Conservation (phyloP, 2,888 invertebrate genomes). For the Eilema depressum region DNA sequence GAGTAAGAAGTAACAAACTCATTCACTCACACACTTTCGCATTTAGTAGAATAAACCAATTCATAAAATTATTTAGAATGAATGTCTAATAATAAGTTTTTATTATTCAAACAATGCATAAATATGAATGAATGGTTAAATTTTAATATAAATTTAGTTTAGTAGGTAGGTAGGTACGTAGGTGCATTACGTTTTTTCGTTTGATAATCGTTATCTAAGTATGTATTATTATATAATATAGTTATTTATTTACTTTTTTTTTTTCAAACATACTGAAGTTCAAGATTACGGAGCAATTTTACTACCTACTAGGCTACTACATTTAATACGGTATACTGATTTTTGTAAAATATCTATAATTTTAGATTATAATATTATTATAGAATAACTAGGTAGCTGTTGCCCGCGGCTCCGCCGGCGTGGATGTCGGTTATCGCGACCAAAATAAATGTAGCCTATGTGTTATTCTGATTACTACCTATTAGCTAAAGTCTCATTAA, state of each 20-base stretch:
- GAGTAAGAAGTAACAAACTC: neutral
- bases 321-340: too few relatives aligned
- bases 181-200: neutral
- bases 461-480: too few relatives aligned
- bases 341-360: too few relatives aligned
- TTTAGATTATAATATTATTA: too few relatives aligned
- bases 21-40: neutral
- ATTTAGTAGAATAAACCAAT: neutral
- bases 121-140: neutral
- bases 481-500: too few relatives aligned
- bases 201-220: conserved; percentile 1
- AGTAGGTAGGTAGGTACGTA: neutral
- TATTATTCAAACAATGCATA: conserved; percentile 6
- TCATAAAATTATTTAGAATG: conserved; percentile 4
- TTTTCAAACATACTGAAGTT: neutral
- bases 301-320: too few relatives aligned
- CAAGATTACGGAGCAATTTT: neutral
- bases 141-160: neutral
- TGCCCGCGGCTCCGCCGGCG: too few relatives aligned
- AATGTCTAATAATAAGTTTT: neutral
- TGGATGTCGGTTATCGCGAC: too few relatives aligned
- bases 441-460: too few relatives aligned
- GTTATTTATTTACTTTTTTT: neutral
- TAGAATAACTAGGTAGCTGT: too few relatives aligned
- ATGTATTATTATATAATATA: neutral